These are phyloP conservation scores for Gymnoscelis rufifasciata DNA, from an alignment of 2,888 invertebrate genomes.

Conservation along the genomic window DNA sequence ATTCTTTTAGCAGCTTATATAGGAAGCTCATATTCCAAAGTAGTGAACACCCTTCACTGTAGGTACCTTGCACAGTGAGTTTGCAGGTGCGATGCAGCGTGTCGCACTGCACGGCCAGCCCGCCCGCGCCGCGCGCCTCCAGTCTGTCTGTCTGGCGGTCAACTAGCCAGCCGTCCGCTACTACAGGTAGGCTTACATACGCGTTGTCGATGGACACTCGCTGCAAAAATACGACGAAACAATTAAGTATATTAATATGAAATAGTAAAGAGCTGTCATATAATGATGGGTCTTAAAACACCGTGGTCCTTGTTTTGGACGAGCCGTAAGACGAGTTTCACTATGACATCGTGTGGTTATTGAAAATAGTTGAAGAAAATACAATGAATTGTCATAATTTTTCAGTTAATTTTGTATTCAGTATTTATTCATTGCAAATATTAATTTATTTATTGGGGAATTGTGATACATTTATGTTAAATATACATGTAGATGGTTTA, in stretches of 20 bases:
- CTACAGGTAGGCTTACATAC: constrained; percentile 55
- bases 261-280: too few species aligned
- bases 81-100: constrained; percentile 67
- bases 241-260: not conserved
- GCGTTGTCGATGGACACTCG: constrained; percentile 56
- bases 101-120: constrained; percentile 62
- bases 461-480: too few species aligned
- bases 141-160: constrained; percentile 61
- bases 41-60: too few species aligned
- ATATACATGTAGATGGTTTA: too few species aligned
- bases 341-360: too few species aligned
- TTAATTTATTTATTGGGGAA: too few species aligned
- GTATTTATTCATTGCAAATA: too few species aligned
- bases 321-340: too few species aligned
- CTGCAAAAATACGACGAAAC: constrained; percentile 34
- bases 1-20: too few species aligned
- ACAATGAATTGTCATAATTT: not conserved
- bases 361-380: not conserved
- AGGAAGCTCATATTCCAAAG: too few species aligned
- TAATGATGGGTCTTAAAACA: too few species aligned
- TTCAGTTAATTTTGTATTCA: not conserved
- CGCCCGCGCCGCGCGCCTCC: constrained; percentile 47
- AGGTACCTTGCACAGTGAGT: constrained; percentile 59
- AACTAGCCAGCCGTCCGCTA: constrained; percentile 56
- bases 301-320: too few species aligned